These are phyloP conservation scores for Acanthosepion esculentum DNA, from an alignment of 2,888 invertebrate species.

Conservation along the genomic window DNA sequence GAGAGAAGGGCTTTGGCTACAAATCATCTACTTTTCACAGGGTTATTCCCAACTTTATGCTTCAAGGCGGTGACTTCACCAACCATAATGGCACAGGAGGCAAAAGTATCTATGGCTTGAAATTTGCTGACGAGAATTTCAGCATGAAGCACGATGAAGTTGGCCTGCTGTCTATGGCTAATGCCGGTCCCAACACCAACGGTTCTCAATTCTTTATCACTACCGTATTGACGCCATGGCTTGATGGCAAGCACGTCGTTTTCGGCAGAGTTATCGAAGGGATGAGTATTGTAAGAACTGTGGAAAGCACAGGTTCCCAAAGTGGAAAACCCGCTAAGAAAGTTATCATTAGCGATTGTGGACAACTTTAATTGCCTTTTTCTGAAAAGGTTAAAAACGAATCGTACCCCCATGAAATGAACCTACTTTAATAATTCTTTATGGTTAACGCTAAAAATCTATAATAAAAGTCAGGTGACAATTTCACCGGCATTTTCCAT, in stretches of 20 bases:
- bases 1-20: conserved; percentile 76
- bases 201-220: conserved; percentile 95
- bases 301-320: conserved; percentile 78
- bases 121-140: conserved; percentile 98
- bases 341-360: conserved; percentile 60
- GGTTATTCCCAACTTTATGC: conserved; percentile 74
- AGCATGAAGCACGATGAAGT: conserved; percentile 93
- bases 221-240: conserved; percentile 91
- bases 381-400: not conserved
- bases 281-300: conserved; percentile 89
- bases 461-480: not conserved
- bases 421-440: not conserved
- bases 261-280: conserved; percentile 94
- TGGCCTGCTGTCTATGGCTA: conserved; percentile 94
- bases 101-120: conserved; percentile 96
- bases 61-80: conserved; percentile 75
- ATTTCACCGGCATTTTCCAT: not conserved
- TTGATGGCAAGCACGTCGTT: conserved; percentile 95
- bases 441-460: not conserved
- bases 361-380: conserved; percentile 52
- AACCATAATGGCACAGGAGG: conserved; percentile 79
- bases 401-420: not conserved
- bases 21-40: conserved; percentile 74
- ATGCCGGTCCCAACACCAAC: conserved; percentile 95
- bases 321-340: conserved; percentile 55